Evolutionary conservation across 1,140 invertebrate genomes (phyloP).

Genomic region (Philotrypesis tridentata): DNA sequence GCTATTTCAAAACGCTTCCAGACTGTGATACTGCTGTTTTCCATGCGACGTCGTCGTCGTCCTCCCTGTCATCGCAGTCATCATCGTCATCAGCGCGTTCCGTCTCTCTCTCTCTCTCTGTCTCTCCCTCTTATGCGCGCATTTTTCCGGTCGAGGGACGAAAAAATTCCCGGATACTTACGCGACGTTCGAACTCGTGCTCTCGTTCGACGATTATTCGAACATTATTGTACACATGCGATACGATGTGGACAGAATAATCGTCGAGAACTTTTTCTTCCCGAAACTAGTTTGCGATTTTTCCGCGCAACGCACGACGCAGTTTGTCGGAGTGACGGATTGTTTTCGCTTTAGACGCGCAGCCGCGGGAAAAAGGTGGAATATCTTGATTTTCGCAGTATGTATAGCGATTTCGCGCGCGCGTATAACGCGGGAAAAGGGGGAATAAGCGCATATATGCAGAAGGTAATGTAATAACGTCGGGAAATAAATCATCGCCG

Average conservation of each 20-base stretch:
- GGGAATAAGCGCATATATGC: neutral
- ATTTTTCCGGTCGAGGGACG: conserved; percentile 30
- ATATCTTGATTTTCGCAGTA: neutral
- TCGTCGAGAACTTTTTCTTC: too few species aligned
- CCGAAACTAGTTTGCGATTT: too few species aligned
- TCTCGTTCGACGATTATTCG: too few species aligned
- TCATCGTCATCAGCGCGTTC: neutral
- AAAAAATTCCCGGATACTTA: conserved; percentile 22
- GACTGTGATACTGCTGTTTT: conserved; percentile 65
- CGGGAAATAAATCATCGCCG: conserved; percentile 17
- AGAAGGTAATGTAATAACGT: neutral
- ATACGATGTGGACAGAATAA: neutral
- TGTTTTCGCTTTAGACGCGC: neutral
- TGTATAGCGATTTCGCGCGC: neutral
- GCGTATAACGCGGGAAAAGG: too few species aligned
- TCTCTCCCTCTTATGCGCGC: too few species aligned
- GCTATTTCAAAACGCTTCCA: conserved; percentile 66
- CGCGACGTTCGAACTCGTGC: neutral
- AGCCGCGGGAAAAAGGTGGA: neutral
- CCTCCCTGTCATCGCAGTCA: conserved; percentile 43
- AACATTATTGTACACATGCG: too few species aligned
- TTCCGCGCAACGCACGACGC: neutral
- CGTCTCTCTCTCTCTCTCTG: too few species aligned
- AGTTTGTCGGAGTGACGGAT: neutral
- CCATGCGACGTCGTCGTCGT: conserved; percentile 51